Percentiles rank a stretch among this genome's conserved stretches.
Evolutionary conservation across 1,140 invertebrate species (phyloP).

Genomic region (Reticulitermes speratus): DNA sequence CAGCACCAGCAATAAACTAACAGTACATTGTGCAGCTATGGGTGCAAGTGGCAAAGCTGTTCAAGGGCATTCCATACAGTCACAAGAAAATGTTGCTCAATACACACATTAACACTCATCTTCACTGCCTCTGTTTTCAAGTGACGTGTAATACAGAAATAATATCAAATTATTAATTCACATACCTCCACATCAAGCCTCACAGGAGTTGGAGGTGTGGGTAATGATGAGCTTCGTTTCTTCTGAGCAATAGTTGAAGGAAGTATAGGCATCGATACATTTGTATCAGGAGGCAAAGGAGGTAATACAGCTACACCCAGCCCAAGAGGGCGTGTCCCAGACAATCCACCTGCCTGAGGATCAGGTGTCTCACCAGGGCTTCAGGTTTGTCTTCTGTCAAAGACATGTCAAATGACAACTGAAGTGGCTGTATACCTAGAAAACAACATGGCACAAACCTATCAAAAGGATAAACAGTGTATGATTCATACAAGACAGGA

Average conservation of each 20-base stretch:
- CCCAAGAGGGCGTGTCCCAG: constrained; percentile 72
- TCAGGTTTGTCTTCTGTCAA: constrained; percentile 61
- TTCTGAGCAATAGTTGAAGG: constrained; percentile 48
- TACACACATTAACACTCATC: too few species aligned
- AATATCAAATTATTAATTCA: not conserved
- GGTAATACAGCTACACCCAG: constrained; percentile 54
- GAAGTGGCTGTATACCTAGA: constrained; percentile 53
- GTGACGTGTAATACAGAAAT: too few species aligned
- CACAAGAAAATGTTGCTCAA: too few species aligned
- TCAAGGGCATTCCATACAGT: too few species aligned
- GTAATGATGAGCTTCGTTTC: constrained; percentile 49
- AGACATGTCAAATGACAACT: constrained; percentile 53
- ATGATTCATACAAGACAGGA: too few species aligned
- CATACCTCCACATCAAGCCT: constrained; percentile 67
- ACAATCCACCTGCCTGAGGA: constrained; percentile 67
- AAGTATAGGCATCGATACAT: constrained; percentile 51
- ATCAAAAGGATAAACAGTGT: too few species aligned
- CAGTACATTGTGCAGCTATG: not conserved
- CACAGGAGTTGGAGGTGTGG: constrained; percentile 55
- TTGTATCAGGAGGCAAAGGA: constrained; percentile 55
- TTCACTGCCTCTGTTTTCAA: too few species aligned
- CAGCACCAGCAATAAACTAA: not conserved
- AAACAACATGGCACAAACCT: not conserved
- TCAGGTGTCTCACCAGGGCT: constrained; percentile 74
- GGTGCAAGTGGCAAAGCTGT: not conserved